These are phyloP conservation scores for Venturia canescens DNA, from an alignment of 1,140 invertebrate genomes.

Conservation along the genomic window DNA sequence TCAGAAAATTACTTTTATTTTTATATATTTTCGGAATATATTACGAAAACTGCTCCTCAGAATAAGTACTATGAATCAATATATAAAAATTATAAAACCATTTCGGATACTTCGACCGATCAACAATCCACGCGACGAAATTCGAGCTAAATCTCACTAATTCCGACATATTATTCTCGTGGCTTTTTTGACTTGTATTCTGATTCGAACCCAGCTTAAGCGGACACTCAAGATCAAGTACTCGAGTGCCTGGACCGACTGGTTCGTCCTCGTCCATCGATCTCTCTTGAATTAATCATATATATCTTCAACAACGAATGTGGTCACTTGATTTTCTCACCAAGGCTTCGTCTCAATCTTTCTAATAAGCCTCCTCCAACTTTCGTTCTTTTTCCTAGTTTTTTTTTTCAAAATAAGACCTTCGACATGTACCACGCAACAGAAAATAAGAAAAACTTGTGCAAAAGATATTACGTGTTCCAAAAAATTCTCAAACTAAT, in stretches of 20 bases:
- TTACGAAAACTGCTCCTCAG: no score
- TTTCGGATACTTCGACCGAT: no score
- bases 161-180: neutral
- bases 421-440: neutral
- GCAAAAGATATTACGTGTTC: no score
- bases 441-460: no score
- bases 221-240: slow-evolving; percentile 15
- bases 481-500: no score
- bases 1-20: no score
- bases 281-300: slow-evolving; percentile 68
- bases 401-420: neutral
- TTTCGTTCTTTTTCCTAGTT: neutral
- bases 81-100: no score
- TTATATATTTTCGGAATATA: no score
- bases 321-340: slow-evolving; percentile 55
- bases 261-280: slow-evolving; percentile 61
- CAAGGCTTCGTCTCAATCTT: slow-evolving; percentile 33
- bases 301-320: slow-evolving; percentile 63
- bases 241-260: slow-evolving; percentile 53
- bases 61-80: no score
- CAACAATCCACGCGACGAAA: no score
- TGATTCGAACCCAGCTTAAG: neutral
- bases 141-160: no score
- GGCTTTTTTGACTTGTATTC: neutral
- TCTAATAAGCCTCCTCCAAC: neutral